Percentiles rank a stretch among this genome's conserved stretches.
These are phyloP conservation scores for Psittacula cyanocephala DNA, from an alignment of 2,113 vertebrate genomes.

Conservation along the genomic window DNA sequence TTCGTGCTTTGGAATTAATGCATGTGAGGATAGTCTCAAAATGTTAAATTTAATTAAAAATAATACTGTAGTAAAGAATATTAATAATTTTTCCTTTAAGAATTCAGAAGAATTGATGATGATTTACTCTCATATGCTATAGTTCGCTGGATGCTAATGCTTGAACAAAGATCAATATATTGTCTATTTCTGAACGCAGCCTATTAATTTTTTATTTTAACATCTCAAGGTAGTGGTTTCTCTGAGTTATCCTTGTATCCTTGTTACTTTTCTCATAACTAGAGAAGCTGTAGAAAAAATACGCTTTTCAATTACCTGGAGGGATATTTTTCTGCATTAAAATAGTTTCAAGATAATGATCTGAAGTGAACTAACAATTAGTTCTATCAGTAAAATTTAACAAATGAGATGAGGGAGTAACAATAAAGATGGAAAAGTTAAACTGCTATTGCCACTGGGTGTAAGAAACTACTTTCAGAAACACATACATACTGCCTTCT, in stretches of 20 bases:
- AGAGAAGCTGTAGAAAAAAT: neutral
- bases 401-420: neutral
- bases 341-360: neutral
- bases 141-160: neutral
- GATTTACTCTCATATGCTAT: neutral
- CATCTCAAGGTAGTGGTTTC: neutral
- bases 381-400: neutral
- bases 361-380: neutral
- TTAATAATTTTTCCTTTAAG: neutral
- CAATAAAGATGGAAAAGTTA: neutral
- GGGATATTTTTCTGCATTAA: neutral
- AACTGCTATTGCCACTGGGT: neutral
- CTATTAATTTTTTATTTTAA: neutral
- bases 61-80: neutral
- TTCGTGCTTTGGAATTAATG: neutral
- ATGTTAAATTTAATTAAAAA: neutral
- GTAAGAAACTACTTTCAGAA: neutral
- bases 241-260: neutral
- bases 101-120: neutral
- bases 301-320: neutral
- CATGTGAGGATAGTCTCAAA: neutral
- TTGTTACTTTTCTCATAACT: neutral
- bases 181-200: neutral
- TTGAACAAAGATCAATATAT: neutral
- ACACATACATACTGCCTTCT: neutral